A percentile compares a stretch with the other conserved stretches of the same genome.
Conservation (phyloP, 1,140 invertebrate genomes). For the Tigriopus japonicus region DNA sequence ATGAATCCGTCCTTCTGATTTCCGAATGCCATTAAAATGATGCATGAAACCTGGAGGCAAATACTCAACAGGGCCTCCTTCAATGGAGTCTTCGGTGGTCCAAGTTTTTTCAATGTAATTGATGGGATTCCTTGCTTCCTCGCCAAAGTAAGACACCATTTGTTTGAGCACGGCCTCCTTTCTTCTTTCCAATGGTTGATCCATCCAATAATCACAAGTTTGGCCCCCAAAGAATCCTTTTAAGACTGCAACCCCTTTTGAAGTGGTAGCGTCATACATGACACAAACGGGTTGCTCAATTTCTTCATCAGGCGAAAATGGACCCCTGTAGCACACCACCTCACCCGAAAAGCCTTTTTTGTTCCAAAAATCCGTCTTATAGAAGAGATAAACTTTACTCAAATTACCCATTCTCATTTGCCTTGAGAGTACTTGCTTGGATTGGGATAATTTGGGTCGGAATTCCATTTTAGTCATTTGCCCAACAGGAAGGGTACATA, state of each 20-base stretch:
- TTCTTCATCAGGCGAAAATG: conserved; percentile 19
- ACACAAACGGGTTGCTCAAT: conserved; percentile 24
- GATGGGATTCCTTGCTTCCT: conserved; percentile 18
- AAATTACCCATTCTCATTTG: conserved; percentile 25
- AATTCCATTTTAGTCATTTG: conserved; percentile 22
- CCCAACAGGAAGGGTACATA: conserved; percentile 17
- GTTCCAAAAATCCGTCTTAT: conserved; percentile 28
- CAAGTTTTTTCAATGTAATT: conserved; percentile 26
- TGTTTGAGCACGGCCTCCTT: conserved; percentile 25
- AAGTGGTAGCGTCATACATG: conserved; percentile 27
- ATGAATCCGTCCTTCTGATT: conserved; percentile 5
- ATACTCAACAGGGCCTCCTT: background rate
- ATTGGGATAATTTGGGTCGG: conserved; percentile 22
- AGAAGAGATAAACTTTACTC: conserved; percentile 28
- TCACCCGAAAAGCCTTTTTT: conserved; percentile 26
- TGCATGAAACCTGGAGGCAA: background rate
- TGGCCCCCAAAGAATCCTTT: conserved; percentile 28
- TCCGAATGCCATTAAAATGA: conserved; percentile 22
- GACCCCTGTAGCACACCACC: conserved; percentile 26
- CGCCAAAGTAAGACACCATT: conserved; percentile 25
- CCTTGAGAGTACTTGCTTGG: conserved; percentile 22
- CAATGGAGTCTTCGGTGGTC: conserved; percentile 14
- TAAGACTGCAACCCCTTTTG: conserved; percentile 25
- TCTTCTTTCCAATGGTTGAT: conserved; percentile 18
- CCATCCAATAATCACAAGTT: conserved; percentile 21